phyloP scores from a whole-genome alignment of 2,888 invertebrate species.

The Drosophila stalkeri region DNA sequence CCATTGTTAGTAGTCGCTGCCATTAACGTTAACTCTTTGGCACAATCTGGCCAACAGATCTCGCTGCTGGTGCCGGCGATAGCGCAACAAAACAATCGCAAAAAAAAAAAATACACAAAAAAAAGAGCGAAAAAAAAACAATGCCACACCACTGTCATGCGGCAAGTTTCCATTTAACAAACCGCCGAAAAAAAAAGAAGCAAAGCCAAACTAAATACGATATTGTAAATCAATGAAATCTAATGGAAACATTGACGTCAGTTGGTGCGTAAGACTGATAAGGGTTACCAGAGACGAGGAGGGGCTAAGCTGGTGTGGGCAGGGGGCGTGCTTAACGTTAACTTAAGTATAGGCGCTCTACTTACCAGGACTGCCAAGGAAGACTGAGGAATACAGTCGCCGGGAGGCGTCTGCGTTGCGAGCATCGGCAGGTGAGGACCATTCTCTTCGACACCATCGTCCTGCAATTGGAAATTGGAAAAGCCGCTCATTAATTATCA shows the following conservation, averaged over 20 bases:
- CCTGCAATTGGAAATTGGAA: slow-evolving; percentile 87
- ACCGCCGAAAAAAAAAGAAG: slow-evolving; percentile 10
- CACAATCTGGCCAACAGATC: slow-evolving; percentile 72
- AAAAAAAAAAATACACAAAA: slow-evolving; percentile 8
- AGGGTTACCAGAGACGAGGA: neutral
- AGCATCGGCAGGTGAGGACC: slow-evolving; percentile 94
- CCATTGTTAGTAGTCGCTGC: slow-evolving; percentile 76
- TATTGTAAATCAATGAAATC: slow-evolving; percentile 74
- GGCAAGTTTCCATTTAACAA: slow-evolving; percentile 42
- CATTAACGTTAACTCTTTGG: slow-evolving; percentile 78
- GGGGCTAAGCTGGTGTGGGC: neutral
- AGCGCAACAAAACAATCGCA: slow-evolving; percentile 32
- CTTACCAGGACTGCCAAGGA: slow-evolving; percentile 94
- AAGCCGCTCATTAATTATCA: slow-evolving; percentile 63
- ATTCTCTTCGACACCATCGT: slow-evolving; percentile 97
- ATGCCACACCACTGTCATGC: slow-evolving; percentile 55
- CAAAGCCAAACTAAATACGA: slow-evolving; percentile 26
- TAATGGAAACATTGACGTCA: slow-evolving; percentile 72
- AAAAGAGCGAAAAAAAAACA: slow-evolving; percentile 22
- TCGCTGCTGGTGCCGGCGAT: slow-evolving; percentile 46
- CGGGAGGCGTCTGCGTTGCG: slow-evolving; percentile 92
- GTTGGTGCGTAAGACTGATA: slow-evolving; percentile 46
- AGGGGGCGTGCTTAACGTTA: neutral
- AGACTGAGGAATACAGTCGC: slow-evolving; percentile 95
- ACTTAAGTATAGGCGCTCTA: slow-evolving; percentile 39